Base-by-base conservation (phyloP, 1,140 invertebrate genomes). In the Pygmarrhopalites habei region DNA sequence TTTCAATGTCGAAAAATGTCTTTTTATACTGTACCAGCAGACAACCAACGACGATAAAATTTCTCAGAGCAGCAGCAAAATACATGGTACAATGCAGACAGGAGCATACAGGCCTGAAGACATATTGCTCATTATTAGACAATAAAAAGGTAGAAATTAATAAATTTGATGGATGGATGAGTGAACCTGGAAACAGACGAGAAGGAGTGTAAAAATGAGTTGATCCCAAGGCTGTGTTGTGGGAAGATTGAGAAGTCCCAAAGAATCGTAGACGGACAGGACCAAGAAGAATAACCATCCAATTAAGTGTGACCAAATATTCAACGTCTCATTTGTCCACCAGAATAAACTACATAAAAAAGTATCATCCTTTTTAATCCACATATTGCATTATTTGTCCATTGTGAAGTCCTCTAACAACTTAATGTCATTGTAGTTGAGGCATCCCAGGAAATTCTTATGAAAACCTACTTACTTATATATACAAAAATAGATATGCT, bases 261-360 rank as follows among this genome's bases (percentile, higher is more conserved):
- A 83, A 43, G 92, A 79, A 73, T 94, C 92, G 71, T 92, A 88
- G 41, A 93, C 79, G 10, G 91, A 89, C 53, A 95, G 77, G 21
- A 84, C 84, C 21, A 90, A 77, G 69, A 97, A 91, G 12, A 95
- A 77, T 72, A 92, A 83, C 80, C 92, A 95, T 10, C 93, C 93
- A 65, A 92, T 84, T 66, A 97, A 80, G 76, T 98, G 94, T 58
- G 89, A 92, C 94, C 94, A 98, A 73, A 97, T 95, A 72, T 97
- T 98, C 68, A 98, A 83, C 2, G 92, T 96, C 77, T 98, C 94
- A 74, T 98, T 98, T 19, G 89, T 95, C 91, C 92, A 93, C 84
- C 91, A 90, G 78, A 95, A 94, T 73, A 94, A 82, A 74, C 92
- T 93, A 75, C 59, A 81, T 77, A 70, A 17, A 74, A 58, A 73